These are phyloP conservation scores for Harmothoe impar DNA, from an alignment of 2,888 invertebrate genomes.

Conservation along the genomic window DNA sequence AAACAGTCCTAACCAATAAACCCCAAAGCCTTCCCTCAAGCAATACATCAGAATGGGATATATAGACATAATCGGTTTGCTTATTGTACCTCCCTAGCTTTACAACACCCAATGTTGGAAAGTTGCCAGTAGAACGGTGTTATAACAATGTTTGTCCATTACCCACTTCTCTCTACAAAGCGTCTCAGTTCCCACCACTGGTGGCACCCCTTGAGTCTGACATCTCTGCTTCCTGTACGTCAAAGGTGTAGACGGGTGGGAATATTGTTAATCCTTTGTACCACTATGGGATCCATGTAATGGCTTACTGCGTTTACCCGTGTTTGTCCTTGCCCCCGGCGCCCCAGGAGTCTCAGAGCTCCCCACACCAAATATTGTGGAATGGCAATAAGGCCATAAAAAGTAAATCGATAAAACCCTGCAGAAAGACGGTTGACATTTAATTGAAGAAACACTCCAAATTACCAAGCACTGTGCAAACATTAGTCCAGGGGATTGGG, in stretches of 20 bases:
- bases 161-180: neutral
- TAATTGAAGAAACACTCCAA: conserved; percentile 29
- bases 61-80: too few relatives aligned
- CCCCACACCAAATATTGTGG: neutral
- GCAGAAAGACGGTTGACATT: conserved; percentile 13
- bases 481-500: neutral
- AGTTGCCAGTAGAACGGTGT: neutral
- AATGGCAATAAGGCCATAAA: neutral
- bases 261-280: neutral
- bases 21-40: too few relatives aligned
- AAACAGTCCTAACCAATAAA: too few relatives aligned
- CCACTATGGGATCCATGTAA: neutral
- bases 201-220: neutral
- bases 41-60: too few relatives aligned
- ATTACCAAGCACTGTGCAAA: neutral
- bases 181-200: neutral
- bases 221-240: neutral
- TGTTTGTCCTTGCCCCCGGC: conserved; percentile 4
- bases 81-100: too few relatives aligned
- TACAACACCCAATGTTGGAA: too few relatives aligned
- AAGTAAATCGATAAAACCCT: neutral
- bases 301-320: neutral
- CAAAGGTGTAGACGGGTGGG: neutral
- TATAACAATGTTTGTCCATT: conserved; percentile 1
- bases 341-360: neutral